Percentiles rank a stretch among this genome's conserved stretches.
Evolutionary conservation across 2,113 vertebrate genomes (phyloP).

Genomic region (Tursiops truncatus): DNA sequence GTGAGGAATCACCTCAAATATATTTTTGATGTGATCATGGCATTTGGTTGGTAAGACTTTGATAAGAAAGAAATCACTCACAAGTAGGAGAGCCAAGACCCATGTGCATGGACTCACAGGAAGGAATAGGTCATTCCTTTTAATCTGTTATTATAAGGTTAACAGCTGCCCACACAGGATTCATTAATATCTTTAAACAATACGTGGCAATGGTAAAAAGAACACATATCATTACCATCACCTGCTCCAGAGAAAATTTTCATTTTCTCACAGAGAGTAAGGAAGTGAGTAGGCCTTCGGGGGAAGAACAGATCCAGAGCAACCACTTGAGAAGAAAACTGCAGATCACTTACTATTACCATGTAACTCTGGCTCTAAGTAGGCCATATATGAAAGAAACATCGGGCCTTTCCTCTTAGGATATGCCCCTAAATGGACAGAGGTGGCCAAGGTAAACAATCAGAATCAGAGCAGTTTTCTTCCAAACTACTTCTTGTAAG

Average conservation of each 20-base stretch:
- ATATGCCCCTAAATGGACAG: neutral
- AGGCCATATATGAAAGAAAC: neutral
- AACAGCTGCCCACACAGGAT: neutral
- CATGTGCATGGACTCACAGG: neutral
- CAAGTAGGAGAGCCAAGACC: neutral
- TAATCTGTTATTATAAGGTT: neutral
- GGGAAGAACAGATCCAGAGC: neutral
- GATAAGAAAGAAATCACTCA: neutral
- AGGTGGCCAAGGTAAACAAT: neutral
- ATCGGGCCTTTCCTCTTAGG: neutral
- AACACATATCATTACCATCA: neutral
- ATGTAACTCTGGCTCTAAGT: neutral
- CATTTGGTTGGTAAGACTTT: neutral
- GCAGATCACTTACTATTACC: neutral
- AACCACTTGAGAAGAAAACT: neutral
- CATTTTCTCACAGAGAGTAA: slow-evolving; percentile 18
- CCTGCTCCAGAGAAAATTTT: neutral
- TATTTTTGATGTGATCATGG: neutral
- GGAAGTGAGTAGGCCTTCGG: neutral
- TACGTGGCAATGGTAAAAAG: neutral
- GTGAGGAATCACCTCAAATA: neutral
- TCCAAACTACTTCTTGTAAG: neutral
- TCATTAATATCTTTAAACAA: neutral
- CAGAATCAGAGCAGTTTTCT: neutral
- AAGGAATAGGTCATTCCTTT: neutral